Conservation (phyloP, 1,140 invertebrate species). For the Zaprionus inermis region DNA sequence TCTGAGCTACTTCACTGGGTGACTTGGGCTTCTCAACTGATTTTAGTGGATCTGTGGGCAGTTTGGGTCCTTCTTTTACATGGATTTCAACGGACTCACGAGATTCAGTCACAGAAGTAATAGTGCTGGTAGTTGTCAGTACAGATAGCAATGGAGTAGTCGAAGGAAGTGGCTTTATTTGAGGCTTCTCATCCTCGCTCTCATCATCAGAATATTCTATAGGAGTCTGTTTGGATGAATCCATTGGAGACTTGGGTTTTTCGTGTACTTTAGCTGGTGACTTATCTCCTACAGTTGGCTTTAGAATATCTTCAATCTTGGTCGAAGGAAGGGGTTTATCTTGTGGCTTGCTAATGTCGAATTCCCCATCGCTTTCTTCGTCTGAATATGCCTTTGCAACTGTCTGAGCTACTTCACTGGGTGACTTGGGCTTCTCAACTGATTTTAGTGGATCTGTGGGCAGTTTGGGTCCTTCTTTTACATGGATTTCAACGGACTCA, state of each 20-base stretch:
- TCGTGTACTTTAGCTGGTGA: not conserved
- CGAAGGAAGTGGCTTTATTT: not conserved
- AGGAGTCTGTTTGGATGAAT: not conserved
- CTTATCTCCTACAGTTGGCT: not conserved
- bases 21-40: constrained; percentile 5
- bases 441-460: constrained; percentile 8
- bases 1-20: constrained; percentile 1
- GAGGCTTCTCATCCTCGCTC: constrained; percentile 3
- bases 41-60: not conserved
- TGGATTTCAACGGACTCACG: not conserved
- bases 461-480: not conserved
- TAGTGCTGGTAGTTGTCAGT: not conserved
- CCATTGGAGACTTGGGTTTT: constrained; percentile 7
- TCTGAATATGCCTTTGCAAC: constrained; percentile 10
- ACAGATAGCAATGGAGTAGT: not conserved
- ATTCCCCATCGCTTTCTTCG: constrained; percentile 25
- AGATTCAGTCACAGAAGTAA: constrained; percentile 1
- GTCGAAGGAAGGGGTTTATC: constrained; percentile 6
- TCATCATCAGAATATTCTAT: constrained; percentile 14
- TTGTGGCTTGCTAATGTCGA: constrained; percentile 4
- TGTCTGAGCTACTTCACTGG: constrained; percentile 2
- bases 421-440: constrained; percentile 17
- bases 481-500: constrained; percentile 5
- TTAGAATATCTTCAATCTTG: not conserved
- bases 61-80: not conserved